Conservation (phyloP, 2,888 invertebrate genomes). For the Drymonia ruficornis region DNA sequence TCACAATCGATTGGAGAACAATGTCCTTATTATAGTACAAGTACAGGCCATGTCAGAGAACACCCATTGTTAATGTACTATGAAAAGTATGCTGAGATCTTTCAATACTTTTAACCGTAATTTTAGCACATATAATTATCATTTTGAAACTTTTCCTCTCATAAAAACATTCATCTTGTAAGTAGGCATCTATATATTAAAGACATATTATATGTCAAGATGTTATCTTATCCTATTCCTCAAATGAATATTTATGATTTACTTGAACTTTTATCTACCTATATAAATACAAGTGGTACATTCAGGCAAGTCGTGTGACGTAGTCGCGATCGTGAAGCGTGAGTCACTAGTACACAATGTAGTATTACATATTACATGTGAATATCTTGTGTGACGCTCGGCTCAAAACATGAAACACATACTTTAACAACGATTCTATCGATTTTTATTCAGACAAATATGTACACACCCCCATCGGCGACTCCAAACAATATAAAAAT, state of each 20-base stretch:
- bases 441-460: constrained; percentile 66
- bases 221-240: constrained; percentile 41
- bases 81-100: constrained; percentile 6
- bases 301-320: constrained; percentile 22
- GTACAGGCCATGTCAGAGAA: background rate
- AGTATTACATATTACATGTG: constrained; percentile 14
- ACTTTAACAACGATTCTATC: constrained; percentile 56
- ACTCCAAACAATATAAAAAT: constrained; percentile 66
- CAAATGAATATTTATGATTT: constrained; percentile 28
- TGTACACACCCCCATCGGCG: constrained; percentile 64
- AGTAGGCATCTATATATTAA: no score
- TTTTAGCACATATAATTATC: no score
- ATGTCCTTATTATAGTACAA: background rate
- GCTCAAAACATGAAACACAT: constrained; percentile 50
- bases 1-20: constrained; percentile 1
- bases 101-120: background rate
- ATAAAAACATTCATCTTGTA: background rate
- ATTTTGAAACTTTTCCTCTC: no score
- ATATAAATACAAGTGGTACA: background rate
- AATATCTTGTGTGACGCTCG: constrained; percentile 44
- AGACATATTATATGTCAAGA: constrained; percentile 7
- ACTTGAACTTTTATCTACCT: constrained; percentile 14
- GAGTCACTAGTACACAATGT: constrained; percentile 21
- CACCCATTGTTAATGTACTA: constrained; percentile 3
- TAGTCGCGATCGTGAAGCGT: constrained; percentile 17